Conservation (phyloP, 2,113 vertebrate genomes). For the Cephalopholis sonnerati region DNA sequence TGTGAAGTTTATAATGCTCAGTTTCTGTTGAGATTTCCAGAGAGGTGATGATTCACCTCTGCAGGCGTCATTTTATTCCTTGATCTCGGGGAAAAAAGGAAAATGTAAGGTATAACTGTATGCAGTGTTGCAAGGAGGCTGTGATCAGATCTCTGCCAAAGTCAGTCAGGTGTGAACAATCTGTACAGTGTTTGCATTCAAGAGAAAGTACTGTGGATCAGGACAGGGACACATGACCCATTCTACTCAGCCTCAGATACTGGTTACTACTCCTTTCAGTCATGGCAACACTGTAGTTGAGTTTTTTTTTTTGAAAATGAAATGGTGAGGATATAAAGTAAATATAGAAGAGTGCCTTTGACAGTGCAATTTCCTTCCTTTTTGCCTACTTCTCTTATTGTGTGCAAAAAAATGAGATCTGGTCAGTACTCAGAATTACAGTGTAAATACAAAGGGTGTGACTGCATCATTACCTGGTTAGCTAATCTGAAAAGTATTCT, state of each 20-base stretch:
- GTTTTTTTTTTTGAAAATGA: not conserved
- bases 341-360: not conserved
- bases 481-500: not conserved
- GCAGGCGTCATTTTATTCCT: not conserved
- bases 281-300: not conserved
- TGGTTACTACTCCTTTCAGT: not conserved
- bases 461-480: not conserved
- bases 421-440: not conserved
- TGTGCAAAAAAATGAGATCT: not conserved
- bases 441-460: not conserved
- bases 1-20: not conserved
- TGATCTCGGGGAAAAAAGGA: not conserved
- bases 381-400: not conserved
- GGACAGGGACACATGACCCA: not conserved
- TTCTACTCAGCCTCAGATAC: slow-evolving; percentile 2
- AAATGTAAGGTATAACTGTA: not conserved
- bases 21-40: not conserved
- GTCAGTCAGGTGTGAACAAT: slow-evolving; percentile 2
- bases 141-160: slow-evolving; percentile 6
- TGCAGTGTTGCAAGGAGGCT: not conserved
- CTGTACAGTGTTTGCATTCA: slow-evolving; percentile 33
- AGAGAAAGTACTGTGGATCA: not conserved
- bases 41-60: not conserved
- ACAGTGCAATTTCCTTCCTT: not conserved
- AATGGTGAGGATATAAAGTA: not conserved